These are phyloP conservation scores for Cherax quadricarinatus DNA, from an alignment of 1,140 invertebrate species.

Conservation along the genomic window DNA sequence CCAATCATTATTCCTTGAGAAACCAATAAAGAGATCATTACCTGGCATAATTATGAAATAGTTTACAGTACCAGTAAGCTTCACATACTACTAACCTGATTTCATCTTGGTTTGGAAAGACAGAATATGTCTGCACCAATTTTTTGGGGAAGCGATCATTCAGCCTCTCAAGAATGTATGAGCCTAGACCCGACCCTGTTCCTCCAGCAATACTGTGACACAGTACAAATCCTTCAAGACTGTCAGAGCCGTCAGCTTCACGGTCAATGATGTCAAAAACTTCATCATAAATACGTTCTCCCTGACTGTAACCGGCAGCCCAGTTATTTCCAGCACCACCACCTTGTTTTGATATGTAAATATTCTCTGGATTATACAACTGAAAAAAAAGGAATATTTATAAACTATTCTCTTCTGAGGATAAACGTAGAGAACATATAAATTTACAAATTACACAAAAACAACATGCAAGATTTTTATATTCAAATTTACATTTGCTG, in stretches of 20 bases:
- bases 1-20: too few relatives aligned
- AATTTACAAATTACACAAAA: too few relatives aligned
- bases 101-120: conserved; percentile 99
- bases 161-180: conserved; percentile 94
- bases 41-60: too few relatives aligned
- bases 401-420: background rate
- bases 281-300: conserved; percentile 96
- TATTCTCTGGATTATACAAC: conserved; percentile 98
- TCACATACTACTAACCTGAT: conserved; percentile 84
- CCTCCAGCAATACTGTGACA: conserved; percentile 99
- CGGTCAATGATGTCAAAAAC: conserved; percentile 99
- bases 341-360: conserved; percentile 94
- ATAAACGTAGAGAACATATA: background rate
- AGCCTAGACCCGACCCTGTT: conserved; percentile 98
- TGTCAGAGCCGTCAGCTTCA: conserved; percentile 99
- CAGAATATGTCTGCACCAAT: conserved; percentile 98
- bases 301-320: conserved; percentile 96
- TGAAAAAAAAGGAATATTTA: conserved; percentile 75
- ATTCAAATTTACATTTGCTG: too few relatives aligned
- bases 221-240: conserved; percentile 98
- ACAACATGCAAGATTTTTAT: too few relatives aligned
- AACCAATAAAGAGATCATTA: too few relatives aligned
- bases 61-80: too few relatives aligned
- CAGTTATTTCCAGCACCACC: conserved; percentile 99
- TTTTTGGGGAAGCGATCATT: conserved; percentile 98